phyloP scores from a whole-genome alignment of 2,113 vertebrate species.

The Pao palembangensis region DNA sequence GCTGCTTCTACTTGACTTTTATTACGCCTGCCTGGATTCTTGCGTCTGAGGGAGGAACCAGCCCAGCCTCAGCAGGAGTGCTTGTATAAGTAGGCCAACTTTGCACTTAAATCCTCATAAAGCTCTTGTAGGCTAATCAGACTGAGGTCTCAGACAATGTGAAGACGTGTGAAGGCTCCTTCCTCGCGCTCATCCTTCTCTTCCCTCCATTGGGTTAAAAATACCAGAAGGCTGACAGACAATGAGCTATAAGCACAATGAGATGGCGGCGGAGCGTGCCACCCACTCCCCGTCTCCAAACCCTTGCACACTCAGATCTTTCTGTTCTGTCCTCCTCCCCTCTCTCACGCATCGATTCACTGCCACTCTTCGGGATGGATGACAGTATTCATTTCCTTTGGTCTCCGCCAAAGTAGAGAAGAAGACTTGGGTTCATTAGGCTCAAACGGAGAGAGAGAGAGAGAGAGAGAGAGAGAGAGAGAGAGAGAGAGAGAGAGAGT shows the following conservation, averaged over 20 bases:
- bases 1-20: neutral
- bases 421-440: conserved; percentile 9
- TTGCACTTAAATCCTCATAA: neutral
- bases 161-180: conserved; percentile 4
- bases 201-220: conserved; percentile 46
- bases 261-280: conserved; percentile 35
- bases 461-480: no score
- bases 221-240: conserved; percentile 53
- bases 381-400: conserved; percentile 18
- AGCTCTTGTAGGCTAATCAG: conserved; percentile 11
- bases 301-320: conserved; percentile 4
- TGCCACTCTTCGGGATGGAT: conserved; percentile 5
- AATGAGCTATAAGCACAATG: conserved; percentile 51
- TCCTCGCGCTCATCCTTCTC: conserved; percentile 12
- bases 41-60: neutral
- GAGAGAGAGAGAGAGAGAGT: no score
- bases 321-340: conserved; percentile 11
- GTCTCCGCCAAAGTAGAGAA: conserved; percentile 7
- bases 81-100: neutral
- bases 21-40: neutral
- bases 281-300: conserved; percentile 38
- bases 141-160: neutral
- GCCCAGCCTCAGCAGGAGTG: neutral
- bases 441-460: neutral
- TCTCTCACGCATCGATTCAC: conserved; percentile 13